Percentiles rank a stretch among this genome's conserved stretches.
phyloP scores from a whole-genome alignment of 2,888 invertebrate species.

The Dugesia japonica region DNA sequence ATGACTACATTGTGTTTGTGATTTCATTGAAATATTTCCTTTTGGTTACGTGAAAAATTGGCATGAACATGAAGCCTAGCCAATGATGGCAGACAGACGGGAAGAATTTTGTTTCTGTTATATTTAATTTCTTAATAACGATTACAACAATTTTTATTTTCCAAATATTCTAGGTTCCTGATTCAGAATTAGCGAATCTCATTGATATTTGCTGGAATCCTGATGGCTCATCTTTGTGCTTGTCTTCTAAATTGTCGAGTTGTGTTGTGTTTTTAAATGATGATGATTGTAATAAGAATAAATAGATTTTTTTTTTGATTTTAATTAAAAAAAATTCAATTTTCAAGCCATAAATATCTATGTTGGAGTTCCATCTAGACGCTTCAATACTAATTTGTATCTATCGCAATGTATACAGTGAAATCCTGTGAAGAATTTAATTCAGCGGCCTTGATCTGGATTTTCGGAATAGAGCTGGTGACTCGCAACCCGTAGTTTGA shows the following conservation, averaged over 20 bases:
- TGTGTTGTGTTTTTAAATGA: conserved; percentile 20
- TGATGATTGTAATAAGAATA: not conserved
- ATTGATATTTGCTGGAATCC: not conserved
- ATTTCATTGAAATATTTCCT: no score
- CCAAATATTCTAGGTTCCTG: not conserved
- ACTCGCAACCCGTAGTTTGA: no score
- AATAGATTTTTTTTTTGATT: no score
- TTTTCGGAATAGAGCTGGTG: no score
- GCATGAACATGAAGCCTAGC: no score
- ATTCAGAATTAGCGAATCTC: not conserved
- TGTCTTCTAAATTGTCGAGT: not conserved
- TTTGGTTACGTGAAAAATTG: no score
- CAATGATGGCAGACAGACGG: no score
- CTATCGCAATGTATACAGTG: not conserved
- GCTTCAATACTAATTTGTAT: not conserved
- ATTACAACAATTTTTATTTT: no score
- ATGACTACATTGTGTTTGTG: no score
- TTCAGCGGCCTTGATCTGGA: no score
- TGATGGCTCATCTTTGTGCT: not conserved
- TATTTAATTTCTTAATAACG: no score
- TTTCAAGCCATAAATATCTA: not conserved
- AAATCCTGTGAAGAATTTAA: not conserved
- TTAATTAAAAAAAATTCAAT: not conserved
- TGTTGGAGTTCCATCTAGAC: not conserved
- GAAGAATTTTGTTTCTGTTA: no score